Base-by-base conservation (phyloP, 2,888 invertebrate species). In the Lydus trimaculatus region DNA sequence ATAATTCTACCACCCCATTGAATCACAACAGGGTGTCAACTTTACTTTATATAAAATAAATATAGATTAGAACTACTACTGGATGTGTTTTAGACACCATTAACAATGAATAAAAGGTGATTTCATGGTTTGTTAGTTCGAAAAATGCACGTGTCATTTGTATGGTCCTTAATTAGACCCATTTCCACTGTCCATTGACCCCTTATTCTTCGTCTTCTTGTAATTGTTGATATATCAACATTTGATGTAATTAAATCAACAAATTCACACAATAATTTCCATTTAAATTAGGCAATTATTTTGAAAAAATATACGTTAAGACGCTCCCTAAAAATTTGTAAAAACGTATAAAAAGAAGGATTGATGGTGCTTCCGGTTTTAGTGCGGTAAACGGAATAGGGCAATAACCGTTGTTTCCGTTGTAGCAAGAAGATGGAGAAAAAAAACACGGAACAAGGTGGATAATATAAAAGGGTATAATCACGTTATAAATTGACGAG, bases 401-500 rank as follows among this genome's bases (percentile, higher is more conserved):
- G 76, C 72, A 74, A 73, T 75, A 76, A 75, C 76, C 73, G 74
- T 74, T 69, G 70, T 72, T 70, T 76, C 76, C 76, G n/a, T n/a
- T 74, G 74, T 73, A 70, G 43, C 36, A 0, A 2, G 1, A 43
- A n/a, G 1, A 43, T 15, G 33, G 17, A 43, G 1, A 33, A 31
- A 61, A 17, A 9, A 20, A 28, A 28, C 28, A 4, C 28, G 39
- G 61, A 69, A 59, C 56, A 60, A 66, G 36, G 56, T 59, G 66
- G 67, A 65, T 70, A 70, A 67, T 62, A 60, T 31, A 25, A 56
- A 63, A 62, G 67, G 67, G n/a, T n/a, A 71, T 71, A 63, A 68
- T 69, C 71, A 64, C 67, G 65, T 65, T 63, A 61, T 64, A 66
- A 67, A 66, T 67, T 59, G 66, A 58, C 63, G 64, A 48, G 63